phyloP scores from a whole-genome alignment of 2,797 vertebrate genomes.

The Pseudopleuronectes americanus region DNA sequence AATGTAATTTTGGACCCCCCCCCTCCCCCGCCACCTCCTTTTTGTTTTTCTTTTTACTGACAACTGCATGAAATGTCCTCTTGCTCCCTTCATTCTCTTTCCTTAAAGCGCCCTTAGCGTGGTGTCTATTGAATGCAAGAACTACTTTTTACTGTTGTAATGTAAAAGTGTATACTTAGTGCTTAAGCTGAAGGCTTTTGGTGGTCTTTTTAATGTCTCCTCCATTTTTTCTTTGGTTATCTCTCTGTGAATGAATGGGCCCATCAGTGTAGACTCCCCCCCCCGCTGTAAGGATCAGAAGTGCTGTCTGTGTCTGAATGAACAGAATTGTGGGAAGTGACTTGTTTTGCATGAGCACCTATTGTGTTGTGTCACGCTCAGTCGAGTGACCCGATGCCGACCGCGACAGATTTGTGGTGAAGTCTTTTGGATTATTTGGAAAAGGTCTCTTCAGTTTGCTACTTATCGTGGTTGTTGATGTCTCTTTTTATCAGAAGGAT shows the following conservation, averaged over 20 bases:
- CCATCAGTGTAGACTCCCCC: constrained; percentile 62
- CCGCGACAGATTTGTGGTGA: constrained; percentile 68
- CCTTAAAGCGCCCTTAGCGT: constrained; percentile 75
- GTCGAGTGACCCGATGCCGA: constrained; percentile 69
- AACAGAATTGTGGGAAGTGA: constrained; percentile 74
- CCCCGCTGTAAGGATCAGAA: constrained; percentile 67
- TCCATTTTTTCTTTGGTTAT: constrained; percentile 53
- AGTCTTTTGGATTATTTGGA: constrained; percentile 56
- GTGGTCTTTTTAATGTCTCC: constrained; percentile 77
- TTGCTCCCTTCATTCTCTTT: constrained; percentile 38
- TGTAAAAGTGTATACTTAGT: constrained; percentile 87
- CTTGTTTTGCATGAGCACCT: constrained; percentile 83
- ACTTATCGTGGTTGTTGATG: constrained; percentile 58
- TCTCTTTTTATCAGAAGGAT: constrained; percentile 63
- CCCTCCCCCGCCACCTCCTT: not conserved
- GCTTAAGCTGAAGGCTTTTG: constrained; percentile 84
- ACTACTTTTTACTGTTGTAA: constrained; percentile 89
- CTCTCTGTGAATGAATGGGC: constrained; percentile 74
- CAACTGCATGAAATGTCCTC: constrained; percentile 82
- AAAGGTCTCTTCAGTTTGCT: constrained; percentile 46
- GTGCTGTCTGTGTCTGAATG: constrained; percentile 67
- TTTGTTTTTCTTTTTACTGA: constrained; percentile 74
- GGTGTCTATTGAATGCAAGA: constrained; percentile 87
- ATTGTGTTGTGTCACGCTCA: constrained; percentile 74
- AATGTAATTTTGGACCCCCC: constrained; percentile 78